Base-by-base conservation (phyloP, 2,113 vertebrate species). In the Phoxinus phoxinus region DNA sequence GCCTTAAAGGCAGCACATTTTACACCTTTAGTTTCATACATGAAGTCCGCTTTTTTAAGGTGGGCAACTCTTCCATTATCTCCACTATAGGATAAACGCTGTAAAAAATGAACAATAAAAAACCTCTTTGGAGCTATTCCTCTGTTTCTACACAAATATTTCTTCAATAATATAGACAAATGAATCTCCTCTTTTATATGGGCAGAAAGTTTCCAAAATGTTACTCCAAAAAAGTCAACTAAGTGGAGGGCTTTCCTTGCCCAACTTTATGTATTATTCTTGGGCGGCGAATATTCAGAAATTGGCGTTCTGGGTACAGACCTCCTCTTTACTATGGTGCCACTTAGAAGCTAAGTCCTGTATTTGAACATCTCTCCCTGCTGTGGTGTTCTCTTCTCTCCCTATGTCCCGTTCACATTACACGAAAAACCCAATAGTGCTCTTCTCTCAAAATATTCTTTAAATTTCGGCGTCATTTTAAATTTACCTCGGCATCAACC, bases 391-490 rank as follows among this genome's bases (percentile, higher is more conserved):
- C 17, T 83, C 59, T 30, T 87, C 48, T 25, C 27, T 83, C 6
- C 78, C 80, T 19, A 51, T 56, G 32, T 63, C 51, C 4, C 25
- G 23, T 58, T 86, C 80, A 58, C 59, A 17, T 10, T 77, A 76
- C 37, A 83, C 69, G 6, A 41, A 61, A n/a, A 83, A 86, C n/a
- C 56, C 53, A 51, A 63, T 83, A 21, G 72, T 77, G 59, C 3
- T 12, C 59, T 61, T 67, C 86, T 23, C 81, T 86, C 27, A 12
- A 86, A 83, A 86, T 83, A 12, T 86, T 58, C n/a, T 82, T 23
- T 48, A 56, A 86, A 48, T 86, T 86, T 76, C 41, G 59, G 41
- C 41, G 2, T 9, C 35, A 35, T 35, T 35, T 78, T 51, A 53
- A 48, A 78, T 78, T 17, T 35, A 69, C 30, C 65, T 69, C 27